A percentile compares a stretch with the other conserved stretches of the same genome.
These are phyloP conservation scores for Lobophora halterata DNA, from an alignment of 2,888 invertebrate species.

Conservation along the genomic window DNA sequence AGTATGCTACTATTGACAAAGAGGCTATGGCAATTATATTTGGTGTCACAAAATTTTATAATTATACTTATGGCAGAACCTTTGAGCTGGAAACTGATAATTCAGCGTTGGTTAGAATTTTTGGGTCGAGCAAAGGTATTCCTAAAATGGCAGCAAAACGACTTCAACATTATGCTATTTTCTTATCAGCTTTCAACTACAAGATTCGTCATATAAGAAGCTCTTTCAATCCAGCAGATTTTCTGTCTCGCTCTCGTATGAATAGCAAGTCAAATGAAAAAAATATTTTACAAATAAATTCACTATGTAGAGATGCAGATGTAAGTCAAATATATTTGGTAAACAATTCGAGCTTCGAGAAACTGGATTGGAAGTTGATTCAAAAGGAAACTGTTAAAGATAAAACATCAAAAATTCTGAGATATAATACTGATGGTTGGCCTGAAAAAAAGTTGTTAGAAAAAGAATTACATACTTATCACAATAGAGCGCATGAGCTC, in stretches of 20 bases:
- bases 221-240: slow-evolving; percentile 26
- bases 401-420: not conserved
- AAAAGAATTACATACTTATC: no score
- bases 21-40: slow-evolving; percentile 33
- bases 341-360: not conserved
- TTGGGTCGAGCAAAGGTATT: slow-evolving; percentile 37
- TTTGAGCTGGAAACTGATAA: slow-evolving; percentile 36
- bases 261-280: no score
- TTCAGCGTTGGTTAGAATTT: slow-evolving; percentile 35
- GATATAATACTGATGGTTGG: no score
- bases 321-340: not conserved
- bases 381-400: slow-evolving; percentile 13
- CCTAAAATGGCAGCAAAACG: slow-evolving; percentile 42
- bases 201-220: slow-evolving; percentile 24
- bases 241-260: not conserved
- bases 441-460: no score
- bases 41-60: slow-evolving; percentile 33
- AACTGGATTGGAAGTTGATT: slow-evolving; percentile 6
- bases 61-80: slow-evolving; percentile 27
- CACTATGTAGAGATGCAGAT: not conserved
- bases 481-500: slow-evolving; percentile 4
- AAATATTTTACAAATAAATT: no score
- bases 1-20: slow-evolving; percentile 27
- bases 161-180: slow-evolving; percentile 33
- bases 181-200: slow-evolving; percentile 22